Conservation (phyloP, 2,888 invertebrate species). For the Sminthurides aquaticus region DNA sequence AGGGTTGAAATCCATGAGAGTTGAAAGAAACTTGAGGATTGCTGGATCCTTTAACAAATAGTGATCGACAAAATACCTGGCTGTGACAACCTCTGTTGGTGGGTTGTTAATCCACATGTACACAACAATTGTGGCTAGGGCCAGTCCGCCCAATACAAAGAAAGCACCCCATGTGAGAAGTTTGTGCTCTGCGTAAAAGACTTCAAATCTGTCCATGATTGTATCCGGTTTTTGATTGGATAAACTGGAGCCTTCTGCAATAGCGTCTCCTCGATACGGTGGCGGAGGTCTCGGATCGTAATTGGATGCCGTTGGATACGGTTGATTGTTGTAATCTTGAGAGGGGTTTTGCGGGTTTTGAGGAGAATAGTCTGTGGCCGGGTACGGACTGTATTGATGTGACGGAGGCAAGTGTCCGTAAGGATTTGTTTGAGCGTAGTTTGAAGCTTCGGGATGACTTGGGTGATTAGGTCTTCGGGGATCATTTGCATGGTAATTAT, state of each 20-base stretch:
- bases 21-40: conserved; percentile 29
- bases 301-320: not conserved
- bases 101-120: conserved; percentile 41
- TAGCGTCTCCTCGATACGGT: not conserved
- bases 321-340: not conserved
- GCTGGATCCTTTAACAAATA: conserved; percentile 32
- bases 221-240: not conserved
- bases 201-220: conserved; percentile 38
- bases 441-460: not conserved
- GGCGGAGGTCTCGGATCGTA: not conserved
- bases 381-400: not conserved
- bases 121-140: conserved; percentile 28
- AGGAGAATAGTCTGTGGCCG: not conserved
- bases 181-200: conserved; percentile 41
- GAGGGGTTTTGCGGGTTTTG: not conserved
- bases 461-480: not conserved
- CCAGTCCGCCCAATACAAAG: conserved; percentile 32
- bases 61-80: conserved; percentile 24
- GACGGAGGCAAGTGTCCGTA: not conserved
- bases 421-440: not conserved
- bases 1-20: conserved; percentile 13
- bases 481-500: not conserved
- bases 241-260: not conserved
- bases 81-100: conserved; percentile 43
- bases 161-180: conserved; percentile 38